Evolutionary conservation across 2,888 invertebrate species (phyloP), one percentile per base, ranked within the genome.

Genomic region (Dendrolimus pini): DNA sequence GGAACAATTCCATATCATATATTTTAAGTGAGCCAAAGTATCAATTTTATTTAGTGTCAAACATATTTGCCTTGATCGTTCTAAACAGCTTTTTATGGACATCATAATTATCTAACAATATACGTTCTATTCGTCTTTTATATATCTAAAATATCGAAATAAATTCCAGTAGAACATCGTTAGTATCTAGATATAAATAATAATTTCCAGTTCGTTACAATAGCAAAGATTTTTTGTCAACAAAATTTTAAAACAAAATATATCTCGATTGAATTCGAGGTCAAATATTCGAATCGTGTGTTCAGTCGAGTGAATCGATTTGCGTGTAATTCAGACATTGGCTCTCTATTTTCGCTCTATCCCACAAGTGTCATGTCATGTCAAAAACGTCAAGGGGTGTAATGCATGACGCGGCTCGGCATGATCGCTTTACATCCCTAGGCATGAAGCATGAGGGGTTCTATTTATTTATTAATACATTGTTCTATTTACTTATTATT

Each of bases 301-400:
- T 47, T 47, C 62, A 61, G 67, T 61, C 67, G 67, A 68, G 67
- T 67, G 65, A 71, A 75, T 73, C 65, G 71, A 68, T 71, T 78
- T 66, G 77, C 76, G 72, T 80, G 79, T 83, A 74, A 78, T 78
- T 74, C 72, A 74, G 74, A 75, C 75, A 77, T 77, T 75, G 72
- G 76, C 71, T 74, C 68, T 47, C 72, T 69, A 69, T 75, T 74
- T 70, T 70, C 71, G 65, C 64, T 68, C 68, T 60, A 67, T 69
- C 65, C 72, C 69, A 62, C 76, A 75, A 68, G 71, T 62, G 77
- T 78, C 81, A 78, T 71, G 78, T 75, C 78, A 77, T 69, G 78
- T 80, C 83, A 78, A 76, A 30, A 77, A 75, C 67, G 78, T 76
- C 79, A 76, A 60, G 63, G 66, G 41, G 58, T 53, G 63, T 56